Conservation (phyloP, 1,140 invertebrate genomes). For the Melitaea cinxia region DNA sequence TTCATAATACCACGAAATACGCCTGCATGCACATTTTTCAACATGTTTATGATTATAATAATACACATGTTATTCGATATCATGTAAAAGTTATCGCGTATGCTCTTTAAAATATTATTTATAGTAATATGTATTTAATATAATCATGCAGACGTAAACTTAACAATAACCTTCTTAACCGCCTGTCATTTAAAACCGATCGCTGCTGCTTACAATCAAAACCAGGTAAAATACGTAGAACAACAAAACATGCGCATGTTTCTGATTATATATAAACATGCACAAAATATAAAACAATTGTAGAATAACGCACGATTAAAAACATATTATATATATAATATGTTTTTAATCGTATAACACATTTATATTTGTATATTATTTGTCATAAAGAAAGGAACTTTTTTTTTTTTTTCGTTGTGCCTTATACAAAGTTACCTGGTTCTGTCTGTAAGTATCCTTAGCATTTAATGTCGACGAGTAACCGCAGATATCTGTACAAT, state of each 20-base stretch:
- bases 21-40: background rate
- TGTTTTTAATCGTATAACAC: too few species aligned
- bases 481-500: slow-evolving; percentile 56
- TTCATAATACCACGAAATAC: background rate
- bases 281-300: background rate
- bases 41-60: background rate
- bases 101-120: too few species aligned
- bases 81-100: too few species aligned
- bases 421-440: slow-evolving; percentile 21
- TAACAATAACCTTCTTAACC: too few species aligned
- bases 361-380: background rate
- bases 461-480: slow-evolving; percentile 48
- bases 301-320: too few species aligned
- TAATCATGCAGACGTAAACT: too few species aligned
- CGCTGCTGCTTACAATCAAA: slow-evolving; percentile 17
- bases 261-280: background rate
- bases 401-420: background rate
- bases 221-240: slow-evolving; percentile 16
- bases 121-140: too few species aligned
- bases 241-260: background rate
- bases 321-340: too few species aligned
- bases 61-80: too few species aligned
- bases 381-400: background rate
- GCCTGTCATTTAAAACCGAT: background rate
- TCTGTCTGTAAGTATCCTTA: slow-evolving; percentile 31